phyloP scores from a whole-genome alignment of 2,888 invertebrate species.

The Chironomus riparius region DNA sequence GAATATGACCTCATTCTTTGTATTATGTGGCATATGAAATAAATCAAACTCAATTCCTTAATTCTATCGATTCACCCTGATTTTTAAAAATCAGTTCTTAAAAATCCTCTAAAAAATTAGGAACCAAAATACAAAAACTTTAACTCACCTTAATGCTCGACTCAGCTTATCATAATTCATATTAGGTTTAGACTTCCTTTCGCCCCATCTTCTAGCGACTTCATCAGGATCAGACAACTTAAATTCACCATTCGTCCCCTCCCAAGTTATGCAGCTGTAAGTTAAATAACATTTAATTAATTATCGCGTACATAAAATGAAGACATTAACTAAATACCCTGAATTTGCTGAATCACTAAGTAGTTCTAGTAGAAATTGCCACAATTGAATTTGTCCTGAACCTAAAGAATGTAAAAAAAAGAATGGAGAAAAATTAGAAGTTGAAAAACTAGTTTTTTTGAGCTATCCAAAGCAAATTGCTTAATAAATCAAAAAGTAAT shows the following conservation, averaged over 20 bases:
- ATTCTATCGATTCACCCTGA: too few relatives aligned
- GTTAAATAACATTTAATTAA: too few relatives aligned
- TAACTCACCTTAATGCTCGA: constrained; percentile 78
- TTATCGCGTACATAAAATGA: too few relatives aligned
- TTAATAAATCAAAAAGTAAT: constrained; percentile 19
- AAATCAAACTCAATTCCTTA: not conserved
- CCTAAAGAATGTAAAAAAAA: constrained; percentile 44
- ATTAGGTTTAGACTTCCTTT: constrained; percentile 97
- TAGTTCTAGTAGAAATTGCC: constrained; percentile 97
- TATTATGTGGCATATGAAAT: too few relatives aligned
- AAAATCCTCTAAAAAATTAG: not conserved
- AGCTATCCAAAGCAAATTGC: not conserved
- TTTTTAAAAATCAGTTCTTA: too few relatives aligned
- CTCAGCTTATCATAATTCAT: constrained; percentile 99
- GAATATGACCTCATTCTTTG: too few relatives aligned
- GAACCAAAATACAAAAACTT: not conserved
- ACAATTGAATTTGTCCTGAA: constrained; percentile 95
- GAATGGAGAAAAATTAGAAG: not conserved
- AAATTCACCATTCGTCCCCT: constrained; percentile 96
- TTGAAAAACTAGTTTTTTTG: not conserved
- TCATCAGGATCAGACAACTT: constrained; percentile 98
- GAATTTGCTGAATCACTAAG: constrained; percentile 93
- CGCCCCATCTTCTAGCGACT: constrained; percentile 97
- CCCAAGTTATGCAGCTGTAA: constrained; percentile 88
- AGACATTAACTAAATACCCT: constrained; percentile 34